Conservation (phyloP, 1,140 invertebrate species). For the Drosophila biarmipes region DNA sequence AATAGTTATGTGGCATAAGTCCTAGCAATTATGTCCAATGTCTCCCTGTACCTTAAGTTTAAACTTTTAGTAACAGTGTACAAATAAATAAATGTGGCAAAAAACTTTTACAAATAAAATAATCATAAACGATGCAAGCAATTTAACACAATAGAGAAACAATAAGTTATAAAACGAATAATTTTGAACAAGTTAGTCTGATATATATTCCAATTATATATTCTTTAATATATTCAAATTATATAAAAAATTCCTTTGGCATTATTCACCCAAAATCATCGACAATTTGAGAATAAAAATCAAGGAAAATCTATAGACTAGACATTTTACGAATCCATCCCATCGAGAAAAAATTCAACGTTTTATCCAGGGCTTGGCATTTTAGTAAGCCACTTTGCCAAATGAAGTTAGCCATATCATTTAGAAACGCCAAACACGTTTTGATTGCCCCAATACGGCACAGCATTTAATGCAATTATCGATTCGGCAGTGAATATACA, state of each 20-base stretch:
- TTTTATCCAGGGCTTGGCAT: neutral
- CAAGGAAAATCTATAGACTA: neutral
- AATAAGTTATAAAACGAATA: neutral
- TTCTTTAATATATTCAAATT: neutral
- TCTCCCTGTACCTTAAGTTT: too few relatives aligned
- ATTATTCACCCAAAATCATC: too few relatives aligned
- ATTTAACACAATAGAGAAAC: neutral
- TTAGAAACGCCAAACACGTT: slow-evolving; percentile 21
- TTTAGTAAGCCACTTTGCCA: slow-evolving; percentile 12
- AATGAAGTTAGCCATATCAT: slow-evolving; percentile 9
- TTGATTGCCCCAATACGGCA: slow-evolving; percentile 4
- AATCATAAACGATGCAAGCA: neutral
- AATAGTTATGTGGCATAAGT: too few relatives aligned
- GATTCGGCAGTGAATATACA: slow-evolving; percentile 19
- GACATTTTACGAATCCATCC: neutral
- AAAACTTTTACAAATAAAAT: neutral
- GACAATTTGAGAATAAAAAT: neutral
- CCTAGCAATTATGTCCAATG: too few relatives aligned
- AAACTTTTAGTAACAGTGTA: too few relatives aligned
- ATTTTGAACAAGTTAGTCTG: neutral
- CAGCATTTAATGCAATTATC: slow-evolving; percentile 40
- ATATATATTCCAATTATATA: fast-evolving
- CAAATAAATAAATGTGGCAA: too few relatives aligned
- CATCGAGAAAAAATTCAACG: neutral
- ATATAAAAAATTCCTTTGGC: too few relatives aligned